A percentile compares a stretch with the other conserved stretches of the same genome.
Conservation (phyloP, 2,888 invertebrate species). For the Ennomos fuscantarius region DNA sequence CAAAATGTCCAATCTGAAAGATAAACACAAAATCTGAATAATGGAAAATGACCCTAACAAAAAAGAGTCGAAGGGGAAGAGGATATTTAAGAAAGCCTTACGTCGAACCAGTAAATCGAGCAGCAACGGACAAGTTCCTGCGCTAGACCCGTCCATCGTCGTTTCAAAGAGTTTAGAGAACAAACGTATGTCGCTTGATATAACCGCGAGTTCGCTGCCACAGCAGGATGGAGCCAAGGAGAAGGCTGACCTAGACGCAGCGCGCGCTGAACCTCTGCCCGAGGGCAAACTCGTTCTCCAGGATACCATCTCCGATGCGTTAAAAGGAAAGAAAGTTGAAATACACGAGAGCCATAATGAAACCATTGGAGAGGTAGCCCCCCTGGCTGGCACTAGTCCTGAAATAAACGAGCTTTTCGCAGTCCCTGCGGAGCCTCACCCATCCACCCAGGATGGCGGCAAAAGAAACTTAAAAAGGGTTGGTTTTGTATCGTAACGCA, state of each 20-base stretch:
- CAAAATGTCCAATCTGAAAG: constrained; percentile 66
- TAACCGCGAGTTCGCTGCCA: constrained; percentile 63
- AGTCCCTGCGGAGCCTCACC: constrained; percentile 36
- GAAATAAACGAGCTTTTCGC: constrained; percentile 44
- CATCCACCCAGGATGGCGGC: constrained; percentile 45
- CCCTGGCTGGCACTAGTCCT: constrained; percentile 28
- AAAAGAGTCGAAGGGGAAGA: constrained; percentile 79
- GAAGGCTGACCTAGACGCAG: constrained; percentile 43
- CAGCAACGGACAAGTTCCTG: constrained; percentile 62
- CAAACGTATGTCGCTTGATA: constrained; percentile 56
- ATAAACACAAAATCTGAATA: constrained; percentile 58
- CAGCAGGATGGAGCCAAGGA: constrained; percentile 62
- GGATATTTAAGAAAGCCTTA: constrained; percentile 74
- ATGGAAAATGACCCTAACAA: constrained; percentile 83
- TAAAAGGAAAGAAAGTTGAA: constrained; percentile 57
- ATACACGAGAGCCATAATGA: constrained; percentile 63
- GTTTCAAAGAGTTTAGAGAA: constrained; percentile 72
- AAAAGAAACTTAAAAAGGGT: constrained; percentile 76
- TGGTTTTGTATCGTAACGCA: constrained; percentile 32
- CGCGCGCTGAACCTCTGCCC: constrained; percentile 3
- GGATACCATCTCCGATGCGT: constrained; percentile 36
- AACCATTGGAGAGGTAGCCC: constrained; percentile 48
- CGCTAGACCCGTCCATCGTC: constrained; percentile 54
- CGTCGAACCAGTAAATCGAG: constrained; percentile 72
- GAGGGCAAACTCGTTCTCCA: constrained; percentile 28